Conservation (phyloP, 1,140 invertebrate species). For the Temnothorax nylanderi region DNA sequence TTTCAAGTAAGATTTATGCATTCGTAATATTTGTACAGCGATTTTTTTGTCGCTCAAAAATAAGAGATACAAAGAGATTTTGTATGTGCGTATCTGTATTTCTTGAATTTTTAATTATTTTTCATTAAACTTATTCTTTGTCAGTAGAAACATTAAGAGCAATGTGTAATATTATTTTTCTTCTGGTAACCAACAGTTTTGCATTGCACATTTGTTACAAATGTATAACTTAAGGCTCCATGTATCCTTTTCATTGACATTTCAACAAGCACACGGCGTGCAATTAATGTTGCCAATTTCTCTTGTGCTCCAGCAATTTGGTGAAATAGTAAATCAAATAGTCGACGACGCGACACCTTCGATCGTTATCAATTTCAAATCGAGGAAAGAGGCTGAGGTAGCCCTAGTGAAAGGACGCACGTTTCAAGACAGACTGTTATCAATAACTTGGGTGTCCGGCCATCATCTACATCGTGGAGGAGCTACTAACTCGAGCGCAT, state of each 20-base stretch:
- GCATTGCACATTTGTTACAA: not conserved
- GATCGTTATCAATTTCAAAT: slow-evolving; percentile 90
- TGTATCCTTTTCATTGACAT: not conserved
- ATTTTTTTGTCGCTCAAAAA: not conserved
- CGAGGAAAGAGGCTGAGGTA: slow-evolving; percentile 91
- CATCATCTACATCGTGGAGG: slow-evolving; percentile 84
- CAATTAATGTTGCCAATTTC: slow-evolving; percentile 2
- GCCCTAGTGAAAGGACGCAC: slow-evolving; percentile 89
- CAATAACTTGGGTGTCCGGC: slow-evolving; percentile 84
- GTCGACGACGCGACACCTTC: slow-evolving; percentile 89
- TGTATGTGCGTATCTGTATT: not conserved
- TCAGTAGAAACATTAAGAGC: not conserved
- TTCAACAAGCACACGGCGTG: not conserved
- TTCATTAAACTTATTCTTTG: not conserved
- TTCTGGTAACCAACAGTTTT: not conserved
- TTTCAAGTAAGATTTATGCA: slow-evolving; percentile 88
- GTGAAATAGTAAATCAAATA: slow-evolving; percentile 90
- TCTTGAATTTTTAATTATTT: not conserved
- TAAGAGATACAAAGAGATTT: not conserved
- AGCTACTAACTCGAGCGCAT: slow-evolving; percentile 75
- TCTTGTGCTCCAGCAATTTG: slow-evolving; percentile 88
- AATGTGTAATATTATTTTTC: not conserved
- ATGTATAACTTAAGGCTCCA: not conserved
- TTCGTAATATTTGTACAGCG: not conserved
- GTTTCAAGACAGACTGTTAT: slow-evolving; percentile 87